Evolutionary conservation across 1,140 invertebrate species (phyloP), one percentile per base, ranked within the genome.

Genomic region (Ruditapes philippinarum): DNA sequence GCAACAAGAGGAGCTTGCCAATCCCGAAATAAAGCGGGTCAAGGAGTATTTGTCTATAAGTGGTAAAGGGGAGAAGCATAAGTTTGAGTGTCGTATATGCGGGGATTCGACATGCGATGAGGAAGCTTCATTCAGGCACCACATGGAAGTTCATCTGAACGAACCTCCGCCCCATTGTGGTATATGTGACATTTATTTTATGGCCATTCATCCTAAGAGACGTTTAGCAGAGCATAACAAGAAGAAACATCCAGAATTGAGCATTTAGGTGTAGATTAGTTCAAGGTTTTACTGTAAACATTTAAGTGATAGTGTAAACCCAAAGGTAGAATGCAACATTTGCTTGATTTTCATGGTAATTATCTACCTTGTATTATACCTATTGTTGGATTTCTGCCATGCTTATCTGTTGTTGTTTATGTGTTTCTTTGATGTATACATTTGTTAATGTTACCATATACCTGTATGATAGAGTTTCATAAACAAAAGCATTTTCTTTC

Each of bases 171-270:
- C 85, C 62, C 70, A 88, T 40, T 88, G 85, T 65, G 54, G 31
- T 65, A 80, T 79, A 57, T 88, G 85, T 70, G 85, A 88, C 60
- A 88, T 79, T 65, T 88, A 88, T 51, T 88, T 88, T 42, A 88
- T 88, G 85, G 85, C 85, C 3, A 88, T 88, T 33, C 78, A 80
- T 80, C 85, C 85, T 17, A 88, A 79, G 33, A 45, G 74, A 45
- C 49, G 85, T 4, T 76, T 88, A 2, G 54, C 57, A n/a, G 85
- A 88, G 42, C 85, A 88, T 40, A 88, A 88, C 38, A 79, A 45
- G 42, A 88, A 88, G 76, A 88, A 88, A 65, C 85, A 88, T 80
- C 74, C 74, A 31, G 81, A 83, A 40, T 31, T 83, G 42, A 78
- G 54, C 49, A 36, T 7, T 54, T 78, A 54, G 42, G 25, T 19